These are phyloP conservation scores for Oxytorus armatus DNA, from an alignment of 2,888 invertebrate genomes.

Conservation along the genomic window DNA sequence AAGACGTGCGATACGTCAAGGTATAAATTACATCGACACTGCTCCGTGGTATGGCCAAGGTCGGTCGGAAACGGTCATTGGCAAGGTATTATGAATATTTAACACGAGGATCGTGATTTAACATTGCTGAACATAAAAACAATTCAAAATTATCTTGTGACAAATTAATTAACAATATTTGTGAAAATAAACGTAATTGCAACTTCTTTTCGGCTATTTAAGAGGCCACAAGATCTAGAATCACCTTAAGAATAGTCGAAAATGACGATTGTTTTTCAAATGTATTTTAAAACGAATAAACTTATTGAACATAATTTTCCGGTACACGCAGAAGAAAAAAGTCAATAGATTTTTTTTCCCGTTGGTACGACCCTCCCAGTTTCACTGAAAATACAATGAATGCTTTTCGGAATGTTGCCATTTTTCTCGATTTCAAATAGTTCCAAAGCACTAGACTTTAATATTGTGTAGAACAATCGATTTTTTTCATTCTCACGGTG, in stretches of 20 bases:
- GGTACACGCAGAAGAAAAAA: no score
- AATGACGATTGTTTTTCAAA: no score
- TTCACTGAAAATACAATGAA: no score
- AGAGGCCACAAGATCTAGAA: no score
- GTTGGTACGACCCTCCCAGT: no score
- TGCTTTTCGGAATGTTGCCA: background rate
- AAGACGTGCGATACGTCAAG: slow-evolving; percentile 89
- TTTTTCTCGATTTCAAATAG: background rate
- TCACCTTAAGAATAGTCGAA: no score
- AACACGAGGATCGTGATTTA: background rate
- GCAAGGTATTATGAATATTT: slow-evolving; percentile 87
- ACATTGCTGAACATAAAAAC: background rate
- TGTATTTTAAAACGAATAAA: no score
- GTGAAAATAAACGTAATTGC: no score
- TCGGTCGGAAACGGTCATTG: slow-evolving; percentile 92
- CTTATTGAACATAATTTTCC: no score
- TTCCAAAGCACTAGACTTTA: no score
- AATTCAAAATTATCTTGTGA: background rate
- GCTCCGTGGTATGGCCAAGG: slow-evolving; percentile 97
- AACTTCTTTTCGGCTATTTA: background rate
- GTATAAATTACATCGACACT: slow-evolving; percentile 97
- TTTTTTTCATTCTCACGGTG: no score
- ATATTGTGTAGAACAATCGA: slow-evolving; percentile 7
- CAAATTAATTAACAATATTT: background rate
- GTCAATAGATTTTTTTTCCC: no score